Base-by-base conservation (phyloP, 2,113 vertebrate genomes). In the rabbit (Oryctolagus cuniculus) region DNA sequence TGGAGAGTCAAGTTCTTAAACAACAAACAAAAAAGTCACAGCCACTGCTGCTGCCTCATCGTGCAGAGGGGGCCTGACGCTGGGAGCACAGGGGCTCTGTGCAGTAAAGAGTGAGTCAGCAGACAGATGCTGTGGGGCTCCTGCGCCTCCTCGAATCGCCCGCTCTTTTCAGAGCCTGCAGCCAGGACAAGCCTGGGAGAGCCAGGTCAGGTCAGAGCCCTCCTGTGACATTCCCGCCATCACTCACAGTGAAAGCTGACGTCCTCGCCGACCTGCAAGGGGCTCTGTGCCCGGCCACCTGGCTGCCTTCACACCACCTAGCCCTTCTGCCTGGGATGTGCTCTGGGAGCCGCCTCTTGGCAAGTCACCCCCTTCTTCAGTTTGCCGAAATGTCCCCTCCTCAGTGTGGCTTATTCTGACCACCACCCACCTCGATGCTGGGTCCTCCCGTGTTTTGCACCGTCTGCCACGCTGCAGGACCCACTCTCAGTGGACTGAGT, bases 401-500 rank as follows among this genome's bases (percentile, higher is more conserved):
- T 89, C 75, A 61, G 21, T 6, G 17, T 51, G 63, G 44, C 51
- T 31, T 29, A 1, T 36, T 53, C 58, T 83, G 72, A 89, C 64
- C 74, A 55, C 36, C 6, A 27, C 34, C 44, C 29, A 61, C 10
- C 13, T 79, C 3, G 12, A 24, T 29, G 24, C 31, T 12, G 49
- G 44, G 6, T 58, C 24, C 16, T 9, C 9, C 13, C 8, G 2
- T 44, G 31, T 2, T 74, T 5, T 19, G 21, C 63, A 70, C 75
- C 11, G 38, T 1, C 22, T 70, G 27, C 63, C n/a, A 25, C 1
- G 21, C 34, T 24, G 3, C 0, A 6, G 1, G 16, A 31, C 38
- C 61, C 58, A 74, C 12, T 55, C 31, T 8, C 7, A 0, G 1
- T 3, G 29, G 36, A 69, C 64, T 49, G 38, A 5, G 16, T 12